Conservation (phyloP, 1,140 invertebrate genomes). For the Pissodes strobi region DNA sequence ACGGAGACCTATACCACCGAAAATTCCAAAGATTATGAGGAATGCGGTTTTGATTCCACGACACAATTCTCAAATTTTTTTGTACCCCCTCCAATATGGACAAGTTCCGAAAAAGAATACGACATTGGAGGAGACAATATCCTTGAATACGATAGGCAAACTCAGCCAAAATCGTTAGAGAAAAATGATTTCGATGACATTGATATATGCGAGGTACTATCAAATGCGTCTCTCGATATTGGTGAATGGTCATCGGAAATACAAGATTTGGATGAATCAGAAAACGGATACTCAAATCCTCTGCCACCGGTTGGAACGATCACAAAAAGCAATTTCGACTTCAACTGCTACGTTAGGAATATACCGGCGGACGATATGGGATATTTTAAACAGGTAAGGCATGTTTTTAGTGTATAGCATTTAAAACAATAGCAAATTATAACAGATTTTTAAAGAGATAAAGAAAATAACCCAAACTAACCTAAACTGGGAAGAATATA, state of each 20-base stretch:
- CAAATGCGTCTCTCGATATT: constrained; percentile 43
- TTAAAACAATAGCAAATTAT: no score
- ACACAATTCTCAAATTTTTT: constrained; percentile 39
- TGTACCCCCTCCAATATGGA: constrained; percentile 32
- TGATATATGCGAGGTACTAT: constrained; percentile 43
- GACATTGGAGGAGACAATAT: neutral
- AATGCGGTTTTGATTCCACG: neutral
- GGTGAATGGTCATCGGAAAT: constrained; percentile 35
- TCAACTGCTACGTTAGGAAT: constrained; percentile 44
- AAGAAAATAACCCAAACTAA: no score
- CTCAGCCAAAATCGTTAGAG: neutral
- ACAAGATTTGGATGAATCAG: constrained; percentile 6
- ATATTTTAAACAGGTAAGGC: constrained; percentile 34
- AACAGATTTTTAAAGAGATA: no score
- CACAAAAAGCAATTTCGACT: constrained; percentile 41
- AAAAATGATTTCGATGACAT: constrained; percentile 39
- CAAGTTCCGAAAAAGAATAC: neutral
- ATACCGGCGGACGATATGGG: constrained; percentile 32
- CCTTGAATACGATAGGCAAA: neutral
- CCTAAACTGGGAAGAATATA: no score
- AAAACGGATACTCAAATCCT: neutral
- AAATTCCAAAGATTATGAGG: constrained; percentile 20
- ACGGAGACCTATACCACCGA: constrained; percentile 41
- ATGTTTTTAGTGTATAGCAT: neutral
- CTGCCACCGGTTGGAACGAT: constrained; percentile 46